Evolutionary conservation across 2,888 invertebrate genomes (phyloP).

Genomic region (Byasa hedistus): DNA sequence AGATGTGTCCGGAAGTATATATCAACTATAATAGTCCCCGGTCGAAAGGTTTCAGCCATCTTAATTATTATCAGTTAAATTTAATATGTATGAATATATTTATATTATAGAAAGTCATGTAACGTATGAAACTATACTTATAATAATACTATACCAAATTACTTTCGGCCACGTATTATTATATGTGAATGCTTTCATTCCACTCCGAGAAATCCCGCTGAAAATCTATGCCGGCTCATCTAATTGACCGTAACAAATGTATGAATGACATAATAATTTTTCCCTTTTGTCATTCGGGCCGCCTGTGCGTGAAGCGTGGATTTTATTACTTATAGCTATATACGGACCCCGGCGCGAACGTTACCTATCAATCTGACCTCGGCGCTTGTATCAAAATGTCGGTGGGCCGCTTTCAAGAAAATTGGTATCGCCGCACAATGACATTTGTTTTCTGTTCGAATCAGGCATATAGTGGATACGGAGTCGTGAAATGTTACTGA

Average conservation of each 20-base stretch:
- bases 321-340: slow-evolving; percentile 16
- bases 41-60: no score
- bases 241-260: slow-evolving; percentile 29
- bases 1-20: no score
- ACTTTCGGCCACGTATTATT: not conserved
- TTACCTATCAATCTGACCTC: slow-evolving; percentile 34
- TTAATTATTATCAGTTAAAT: no score
- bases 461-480: slow-evolving; percentile 25
- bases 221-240: slow-evolving; percentile 21
- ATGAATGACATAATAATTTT: slow-evolving; percentile 25
- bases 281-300: slow-evolving; percentile 19
- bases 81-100: no score
- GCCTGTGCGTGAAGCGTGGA: slow-evolving; percentile 7
- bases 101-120: no score
- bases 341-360: slow-evolving; percentile 22
- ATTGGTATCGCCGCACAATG: slow-evolving; percentile 37
- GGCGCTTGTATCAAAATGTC: slow-evolving; percentile 40
- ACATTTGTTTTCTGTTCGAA: slow-evolving; percentile 35
- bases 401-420: slow-evolving; percentile 40
- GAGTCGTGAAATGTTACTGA: slow-evolving; percentile 29
- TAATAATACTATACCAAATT: not conserved
- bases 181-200: slow-evolving; percentile 20
- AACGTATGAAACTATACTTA: no score
- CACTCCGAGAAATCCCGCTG: slow-evolving; percentile 11
- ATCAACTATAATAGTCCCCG: no score